Conservation (phyloP, 2,113 vertebrate species). For the Myotis brandtii region DNA sequence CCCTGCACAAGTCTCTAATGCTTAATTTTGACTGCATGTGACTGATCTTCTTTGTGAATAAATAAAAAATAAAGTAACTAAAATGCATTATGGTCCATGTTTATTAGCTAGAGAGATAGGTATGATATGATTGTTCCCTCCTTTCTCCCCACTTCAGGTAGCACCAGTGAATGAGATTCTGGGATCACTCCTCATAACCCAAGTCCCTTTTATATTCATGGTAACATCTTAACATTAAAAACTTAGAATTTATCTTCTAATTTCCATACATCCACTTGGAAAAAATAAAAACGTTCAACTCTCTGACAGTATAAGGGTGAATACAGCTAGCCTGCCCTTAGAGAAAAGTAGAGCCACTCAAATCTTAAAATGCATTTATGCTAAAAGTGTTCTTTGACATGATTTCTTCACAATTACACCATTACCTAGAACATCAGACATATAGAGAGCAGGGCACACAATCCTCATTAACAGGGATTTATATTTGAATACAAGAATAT, state of each 20-base stretch:
- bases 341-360: not conserved
- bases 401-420: not conserved
- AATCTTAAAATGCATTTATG: not conserved
- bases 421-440: not conserved
- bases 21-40: not conserved
- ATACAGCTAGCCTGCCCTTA: not conserved
- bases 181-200: not conserved
- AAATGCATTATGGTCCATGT: not conserved
- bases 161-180: not conserved
- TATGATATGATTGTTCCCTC: fast-evolving
- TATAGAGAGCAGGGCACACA: not conserved
- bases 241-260: not conserved
- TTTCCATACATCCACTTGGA: not conserved
- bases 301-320: not conserved
- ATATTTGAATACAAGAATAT: not conserved
- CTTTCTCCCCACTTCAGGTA: fast-evolving
- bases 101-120: not conserved
- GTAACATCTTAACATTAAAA: not conserved
- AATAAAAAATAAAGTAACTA: not conserved
- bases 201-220: not conserved
- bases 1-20: not conserved
- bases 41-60: not conserved
- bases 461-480: not conserved
- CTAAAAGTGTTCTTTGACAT: not conserved
- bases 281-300: not conserved